A percentile compares a stretch with the other conserved stretches of the same genome.
phyloP scores from a whole-genome alignment of 2,113 vertebrate genomes.

The Cyphomyrus plagiostoma region DNA sequence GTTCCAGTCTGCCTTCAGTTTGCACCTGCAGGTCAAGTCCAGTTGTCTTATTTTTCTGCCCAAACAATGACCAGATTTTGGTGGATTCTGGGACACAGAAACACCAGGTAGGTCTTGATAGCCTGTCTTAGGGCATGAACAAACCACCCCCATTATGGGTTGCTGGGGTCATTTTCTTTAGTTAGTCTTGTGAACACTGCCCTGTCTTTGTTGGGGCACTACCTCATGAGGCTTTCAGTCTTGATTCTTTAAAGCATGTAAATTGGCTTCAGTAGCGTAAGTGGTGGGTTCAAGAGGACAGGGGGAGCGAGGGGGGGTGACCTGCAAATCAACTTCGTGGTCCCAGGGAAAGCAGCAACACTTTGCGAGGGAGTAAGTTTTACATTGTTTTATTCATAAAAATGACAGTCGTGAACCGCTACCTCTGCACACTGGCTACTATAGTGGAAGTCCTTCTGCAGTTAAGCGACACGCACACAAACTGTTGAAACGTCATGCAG shows the following conservation, averaged over 20 bases:
- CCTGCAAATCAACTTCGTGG: not conserved
- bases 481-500: slow-evolving; percentile 74
- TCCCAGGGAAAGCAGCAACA: not conserved
- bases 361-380: not conserved
- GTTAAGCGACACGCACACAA: slow-evolving; percentile 67
- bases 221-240: not conserved
- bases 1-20: not conserved
- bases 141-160: not conserved
- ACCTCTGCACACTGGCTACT: slow-evolving; percentile 58
- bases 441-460: slow-evolving; percentile 70
- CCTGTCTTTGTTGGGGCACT: not conserved
- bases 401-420: slow-evolving; percentile 78
- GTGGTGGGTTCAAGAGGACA: not conserved
- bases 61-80: not conserved
- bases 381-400: slow-evolving; percentile 78
- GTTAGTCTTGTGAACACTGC: not conserved
- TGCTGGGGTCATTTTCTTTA: not conserved
- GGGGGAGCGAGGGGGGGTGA: not conserved
- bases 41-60: not conserved
- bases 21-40: not conserved
- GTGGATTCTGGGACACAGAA: not conserved
- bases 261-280: not conserved
- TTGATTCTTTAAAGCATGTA: not conserved
- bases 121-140: not conserved
- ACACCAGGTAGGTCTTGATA: not conserved